Base-by-base conservation (phyloP, 2,888 invertebrate species). In the Nomada fabriciana region DNA sequence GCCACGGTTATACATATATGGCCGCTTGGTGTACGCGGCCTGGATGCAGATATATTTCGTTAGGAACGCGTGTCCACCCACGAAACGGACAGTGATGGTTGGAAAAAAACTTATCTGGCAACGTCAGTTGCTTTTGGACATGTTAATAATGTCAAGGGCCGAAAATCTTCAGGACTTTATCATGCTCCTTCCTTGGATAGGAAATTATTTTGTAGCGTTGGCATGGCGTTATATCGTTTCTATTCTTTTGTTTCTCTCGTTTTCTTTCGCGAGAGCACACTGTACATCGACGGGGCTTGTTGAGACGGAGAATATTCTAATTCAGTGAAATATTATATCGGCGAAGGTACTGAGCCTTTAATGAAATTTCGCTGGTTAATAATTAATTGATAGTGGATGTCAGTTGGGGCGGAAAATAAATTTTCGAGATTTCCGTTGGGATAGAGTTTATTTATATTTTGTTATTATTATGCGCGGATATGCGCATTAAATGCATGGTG, bases 91-190 rank as follows among this genome's bases (percentile, higher is more conserved):
- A 71, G 80, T 80, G 80, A 80, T 43, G 83, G 69, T 73, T 53
- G 13, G 13, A 67, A 72, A 61, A 74, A 75, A 80, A 74, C 71
- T 80, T 80, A 83, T 84, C 83, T 75, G 53, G 18, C 57, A 36
- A 77, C 74, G 74, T 77, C 83, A 83, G 84, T 83, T 82, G 78
- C 79, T 67, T 60, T 47, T 25, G 70, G 57, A 83, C 81, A 83
- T 77, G 80, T 84, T 84, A 84, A 84, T 80, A 84, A 80, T 76
- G 68, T 76, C 72, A 68, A 43, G 73, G 57, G 71, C 74, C 69
- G 75, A 72, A 85, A 82, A 78, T 82, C 71, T 76, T 72, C 29
- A 50, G 55, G 47, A 73, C 71, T 71, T 72, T 60, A 42, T 47
- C 15, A 52, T 47, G 3, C 2, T n/a, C 42, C 42, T 23, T 43